Evolutionary conservation across 2,888 invertebrate genomes (phyloP).

Genomic region (Lasiommata megera): DNA sequence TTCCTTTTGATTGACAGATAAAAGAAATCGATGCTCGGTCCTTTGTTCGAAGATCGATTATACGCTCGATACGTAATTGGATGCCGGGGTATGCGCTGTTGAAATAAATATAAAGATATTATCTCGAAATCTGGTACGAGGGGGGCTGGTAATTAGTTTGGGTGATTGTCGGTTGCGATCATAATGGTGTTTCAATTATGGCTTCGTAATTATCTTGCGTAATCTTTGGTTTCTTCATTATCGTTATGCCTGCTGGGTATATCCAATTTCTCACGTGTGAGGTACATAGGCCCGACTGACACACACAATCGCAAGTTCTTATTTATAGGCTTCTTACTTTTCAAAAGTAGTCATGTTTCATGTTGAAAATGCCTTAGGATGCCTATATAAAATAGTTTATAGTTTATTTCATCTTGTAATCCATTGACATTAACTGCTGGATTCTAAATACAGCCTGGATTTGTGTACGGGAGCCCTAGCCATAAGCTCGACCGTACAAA

Average conservation of each 20-base stretch:
- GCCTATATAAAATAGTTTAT: too few species aligned
- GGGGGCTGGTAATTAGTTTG: slow-evolving; percentile 23
- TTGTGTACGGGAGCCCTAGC: too few species aligned
- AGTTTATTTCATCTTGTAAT: too few species aligned
- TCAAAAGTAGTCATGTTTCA: too few species aligned
- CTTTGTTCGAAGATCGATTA: slow-evolving; percentile 65
- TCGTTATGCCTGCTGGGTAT: neutral
- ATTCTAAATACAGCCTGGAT: too few species aligned
- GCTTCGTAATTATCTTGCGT: neutral
- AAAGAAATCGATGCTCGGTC: slow-evolving; percentile 61
- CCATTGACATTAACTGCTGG: too few species aligned
- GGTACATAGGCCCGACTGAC: too few species aligned
- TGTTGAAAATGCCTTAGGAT: too few species aligned
- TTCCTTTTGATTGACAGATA: slow-evolving; percentile 69
- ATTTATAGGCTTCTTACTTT: too few species aligned
- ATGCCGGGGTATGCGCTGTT: slow-evolving; percentile 41
- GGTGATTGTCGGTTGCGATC: slow-evolving; percentile 7
- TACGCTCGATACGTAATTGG: slow-evolving; percentile 59
- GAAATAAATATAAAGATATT: slow-evolving; percentile 39
- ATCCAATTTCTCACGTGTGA: neutral
- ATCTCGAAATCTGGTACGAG: slow-evolving; percentile 24
- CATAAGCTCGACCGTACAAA: too few species aligned
- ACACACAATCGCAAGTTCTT: too few species aligned
- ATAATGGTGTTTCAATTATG: slow-evolving; percentile 5
- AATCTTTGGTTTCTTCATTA: neutral